Base-by-base conservation (phyloP, 92 coral and sea anemone species). In the Bergia puertoricense region DNA sequence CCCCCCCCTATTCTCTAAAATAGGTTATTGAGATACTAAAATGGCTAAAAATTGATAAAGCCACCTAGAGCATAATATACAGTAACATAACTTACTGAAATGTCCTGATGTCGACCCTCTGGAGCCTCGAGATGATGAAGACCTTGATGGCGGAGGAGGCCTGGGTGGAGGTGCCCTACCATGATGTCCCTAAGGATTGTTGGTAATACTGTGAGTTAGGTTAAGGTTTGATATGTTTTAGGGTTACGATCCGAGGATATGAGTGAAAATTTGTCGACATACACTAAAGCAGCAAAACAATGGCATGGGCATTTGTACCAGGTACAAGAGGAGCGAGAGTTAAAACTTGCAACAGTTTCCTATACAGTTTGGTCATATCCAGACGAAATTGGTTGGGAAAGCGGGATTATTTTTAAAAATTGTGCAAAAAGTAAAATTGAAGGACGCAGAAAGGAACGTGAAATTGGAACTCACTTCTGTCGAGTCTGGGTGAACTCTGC, bases 81-180 rank as follows among this genome's bases (percentile, higher is more conserved):
- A 6, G 30, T 46, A 73, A 13, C 14, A 20, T 6, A 13, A 91
- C 98, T 92, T 86, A 95, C 98, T 90, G 75, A 93, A 82, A 40
- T 82, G 89, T 65, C 94, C 88, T 14, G 93, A 85, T 37, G 89
- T 82, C 14, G 96, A 37, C 4, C 75, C 90, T 16, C 89, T 81
- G 42, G 88, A 37, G 74, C 91, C 89, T 86, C 90, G 88, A 54
- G 91, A 77, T 76, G 93, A 90, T 20, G 93, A 43, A 22, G 89
- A 91, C 13, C 94, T 85, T 79, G 88, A 68, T 42, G 98, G 98
- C 14, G 98, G 96, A 18, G 96, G 98, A 23, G 98, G 96, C 77
- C 95, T 95, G 76, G 98, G 96, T 7, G 96, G 98, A 76, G 98
- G 94, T 16, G 91, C 90, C 56, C 87, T 69, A 13, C 77, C 87